Conservation (phyloP, 30 jellyfish, hydroid and myxozoan species). For the Catostylus mosaicus region DNA sequence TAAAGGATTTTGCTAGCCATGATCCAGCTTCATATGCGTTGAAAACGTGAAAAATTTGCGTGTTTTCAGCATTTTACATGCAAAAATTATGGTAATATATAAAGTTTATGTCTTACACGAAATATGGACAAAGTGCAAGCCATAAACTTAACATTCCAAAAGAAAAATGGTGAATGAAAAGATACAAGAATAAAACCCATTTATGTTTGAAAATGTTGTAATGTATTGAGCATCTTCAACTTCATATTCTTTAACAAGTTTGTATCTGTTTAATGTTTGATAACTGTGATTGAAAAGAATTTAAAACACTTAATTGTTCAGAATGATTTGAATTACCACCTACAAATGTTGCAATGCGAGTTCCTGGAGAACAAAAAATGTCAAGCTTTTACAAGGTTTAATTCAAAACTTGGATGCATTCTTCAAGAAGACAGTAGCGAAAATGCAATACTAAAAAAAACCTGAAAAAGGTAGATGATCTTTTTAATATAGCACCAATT, state of each 20-base stretch:
- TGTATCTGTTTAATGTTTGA: constrained; percentile 79
- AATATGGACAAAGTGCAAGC: no score
- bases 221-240: constrained; percentile 74
- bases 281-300: constrained; percentile 47
- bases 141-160: no score
- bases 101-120: no score
- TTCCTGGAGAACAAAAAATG: background rate
- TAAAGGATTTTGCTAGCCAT: no score
- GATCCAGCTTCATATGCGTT: no score
- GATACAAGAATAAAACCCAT: constrained; percentile 95
- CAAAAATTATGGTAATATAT: no score
- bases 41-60: no score
- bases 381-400: background rate
- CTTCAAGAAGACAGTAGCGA: background rate
- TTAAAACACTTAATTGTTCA: background rate
- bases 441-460: background rate
- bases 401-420: background rate
- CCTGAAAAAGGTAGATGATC: no score
- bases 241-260: constrained; percentile 71
- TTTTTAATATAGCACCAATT: no score
- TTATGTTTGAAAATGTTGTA: constrained; percentile 88
- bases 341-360: background rate
- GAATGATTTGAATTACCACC: background rate
- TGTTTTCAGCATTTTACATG: no score
- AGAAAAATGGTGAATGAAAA: constrained; percentile 30